phyloP scores from a whole-genome alignment of 2,888 invertebrate genomes.

The Phengaris arion region DNA sequence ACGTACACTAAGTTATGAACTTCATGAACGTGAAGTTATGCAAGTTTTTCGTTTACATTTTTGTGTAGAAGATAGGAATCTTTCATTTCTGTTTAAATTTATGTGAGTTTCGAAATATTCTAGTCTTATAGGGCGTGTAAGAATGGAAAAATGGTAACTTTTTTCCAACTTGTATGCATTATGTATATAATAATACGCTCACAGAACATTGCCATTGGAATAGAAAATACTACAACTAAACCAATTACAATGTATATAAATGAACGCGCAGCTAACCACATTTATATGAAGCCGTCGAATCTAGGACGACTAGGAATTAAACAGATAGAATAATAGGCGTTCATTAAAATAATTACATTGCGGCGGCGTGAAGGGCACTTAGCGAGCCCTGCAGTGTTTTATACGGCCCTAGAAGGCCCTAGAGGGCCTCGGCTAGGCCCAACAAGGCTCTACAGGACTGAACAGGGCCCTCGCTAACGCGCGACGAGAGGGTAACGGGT shows the following conservation, averaged over 20 bases:
- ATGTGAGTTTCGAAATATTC: neutral
- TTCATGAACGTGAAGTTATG: neutral
- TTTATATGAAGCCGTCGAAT: constrained; percentile 15
- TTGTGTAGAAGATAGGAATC: neutral
- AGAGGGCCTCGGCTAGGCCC: neutral
- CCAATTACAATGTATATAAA: neutral
- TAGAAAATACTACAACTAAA: neutral
- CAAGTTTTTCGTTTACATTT: neutral
- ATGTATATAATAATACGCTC: neutral
- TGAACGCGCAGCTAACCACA: neutral
- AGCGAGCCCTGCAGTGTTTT: neutral
- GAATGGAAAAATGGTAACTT: neutral
- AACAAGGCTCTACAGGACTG: neutral
- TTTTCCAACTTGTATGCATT: neutral
- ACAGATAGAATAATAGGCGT: neutral
- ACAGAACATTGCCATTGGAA: no score
- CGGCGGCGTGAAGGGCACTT: neutral
- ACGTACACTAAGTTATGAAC: neutral
- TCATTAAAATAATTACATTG: constrained; percentile 16
- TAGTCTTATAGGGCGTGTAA: neutral
- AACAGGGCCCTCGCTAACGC: constrained; percentile 2
- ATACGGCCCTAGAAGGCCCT: neutral
- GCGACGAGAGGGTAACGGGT: neutral
- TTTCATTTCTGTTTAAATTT: neutral
- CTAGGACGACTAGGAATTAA: constrained; percentile 11